Base-by-base conservation (phyloP, 2,888 invertebrate species). In the Julus scandinavius region DNA sequence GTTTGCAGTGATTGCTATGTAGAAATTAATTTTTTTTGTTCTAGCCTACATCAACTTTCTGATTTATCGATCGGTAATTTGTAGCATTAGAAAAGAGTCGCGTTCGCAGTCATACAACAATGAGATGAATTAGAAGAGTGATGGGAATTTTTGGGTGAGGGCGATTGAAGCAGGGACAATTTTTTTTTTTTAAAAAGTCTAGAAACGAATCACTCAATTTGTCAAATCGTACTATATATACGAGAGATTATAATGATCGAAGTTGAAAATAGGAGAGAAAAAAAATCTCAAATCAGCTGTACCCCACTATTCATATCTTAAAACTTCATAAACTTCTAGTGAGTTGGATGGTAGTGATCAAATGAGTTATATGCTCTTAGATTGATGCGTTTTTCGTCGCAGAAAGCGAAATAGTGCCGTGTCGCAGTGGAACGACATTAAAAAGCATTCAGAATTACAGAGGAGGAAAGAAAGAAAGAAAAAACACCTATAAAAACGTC, bases 331-430 rank as follows among this genome's bases (percentile, higher is more conserved):
- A 58, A 58, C 11, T 58, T 58, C 58, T 11, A 58, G 58, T 15
- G 58, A 15, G 58, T 58, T 15, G 58, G 58, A 15, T 58, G 15
- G 15, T 11, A 58, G 58, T 15, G 58, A 58, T 58, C 58, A 15
- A 58, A 11, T 58, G 58, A 58, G 58, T 58, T 58, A 58, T 58
- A 58, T 15, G 58, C 58, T 58, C 58, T 58, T 58, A 58, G 58
- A 58, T 58, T 58, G 58, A 58, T 58, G 58, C 58, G 58, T 58
- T 58, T 58, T 58, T 58, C 58, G 58, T 58, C 58, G 58, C 58
- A 11, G 13, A 58, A 17, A 58, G 58, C 58, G 58, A 58, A 58
- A 58, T 58, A 58, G 58, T 58, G 58, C 58, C 58, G 11, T 58
- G 58, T 58, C 58, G 58, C 58, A 58, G 58, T 58, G 58, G 58